Percentiles rank a stretch among this genome's conserved stretches.
Evolutionary conservation across 2,113 vertebrate species (phyloP).

Genomic region (Toxotes jaculatrix): DNA sequence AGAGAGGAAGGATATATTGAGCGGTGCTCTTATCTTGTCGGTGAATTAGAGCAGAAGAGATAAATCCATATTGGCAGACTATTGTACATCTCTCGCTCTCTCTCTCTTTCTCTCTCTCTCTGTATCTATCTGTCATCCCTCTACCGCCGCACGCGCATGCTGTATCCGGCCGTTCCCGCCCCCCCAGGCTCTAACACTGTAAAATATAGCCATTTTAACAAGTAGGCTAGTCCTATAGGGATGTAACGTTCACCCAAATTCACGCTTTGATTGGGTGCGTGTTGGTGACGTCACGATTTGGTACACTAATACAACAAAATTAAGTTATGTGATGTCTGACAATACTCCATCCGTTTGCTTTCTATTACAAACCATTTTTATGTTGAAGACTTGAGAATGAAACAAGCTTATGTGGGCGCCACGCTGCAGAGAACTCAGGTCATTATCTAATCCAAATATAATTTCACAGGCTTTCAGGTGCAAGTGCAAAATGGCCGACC

Average conservation of each 20-base stretch:
- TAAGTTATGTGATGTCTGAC: neutral
- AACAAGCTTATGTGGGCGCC: no score
- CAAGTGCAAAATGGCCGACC: no score
- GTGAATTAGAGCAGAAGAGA: slow-evolving; percentile 73
- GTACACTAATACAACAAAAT: neutral
- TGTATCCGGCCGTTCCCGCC: slow-evolving; percentile 20
- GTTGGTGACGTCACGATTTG: neutral
- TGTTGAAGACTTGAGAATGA: no score
- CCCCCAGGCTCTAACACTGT: slow-evolving; percentile 22
- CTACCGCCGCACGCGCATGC: neutral
- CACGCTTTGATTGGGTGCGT: neutral
- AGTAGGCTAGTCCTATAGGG: slow-evolving; percentile 9
- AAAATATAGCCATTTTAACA: slow-evolving; percentile 10
- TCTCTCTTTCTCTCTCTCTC: slow-evolving; percentile 22
- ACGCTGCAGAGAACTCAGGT: no score
- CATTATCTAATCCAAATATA: neutral
- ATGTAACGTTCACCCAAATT: neutral
- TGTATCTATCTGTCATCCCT: slow-evolving; percentile 17
- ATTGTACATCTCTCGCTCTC: slow-evolving; percentile 34
- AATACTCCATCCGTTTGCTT: neutral
- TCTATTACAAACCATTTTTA: neutral
- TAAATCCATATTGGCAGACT: slow-evolving; percentile 63
- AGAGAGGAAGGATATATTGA: slow-evolving; percentile 46
- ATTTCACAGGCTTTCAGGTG: no score
- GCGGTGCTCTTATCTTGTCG: slow-evolving; percentile 10